Percentiles rank a stretch among this genome's conserved stretches.
These are phyloP conservation scores for Garrulus glandarius DNA, from an alignment of 2,797 vertebrate genomes.

Conservation along the genomic window DNA sequence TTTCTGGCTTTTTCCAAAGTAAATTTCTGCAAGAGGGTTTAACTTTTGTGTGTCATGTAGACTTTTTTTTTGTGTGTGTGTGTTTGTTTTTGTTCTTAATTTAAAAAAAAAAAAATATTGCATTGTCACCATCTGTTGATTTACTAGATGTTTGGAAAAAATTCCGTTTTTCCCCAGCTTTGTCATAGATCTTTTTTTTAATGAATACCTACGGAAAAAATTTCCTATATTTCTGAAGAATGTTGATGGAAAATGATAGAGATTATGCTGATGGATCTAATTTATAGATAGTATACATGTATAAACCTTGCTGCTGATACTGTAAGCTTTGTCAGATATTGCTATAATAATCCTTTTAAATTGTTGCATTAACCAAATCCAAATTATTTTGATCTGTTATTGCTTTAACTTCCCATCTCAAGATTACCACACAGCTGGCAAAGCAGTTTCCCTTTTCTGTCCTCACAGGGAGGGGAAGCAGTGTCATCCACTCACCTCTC, in stretches of 20 bases:
- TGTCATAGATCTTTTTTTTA: background rate
- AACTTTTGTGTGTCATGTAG: background rate
- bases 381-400: background rate
- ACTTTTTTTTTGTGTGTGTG: background rate
- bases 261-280: background rate
- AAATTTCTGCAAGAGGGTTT: background rate
- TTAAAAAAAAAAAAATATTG: background rate
- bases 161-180: background rate
- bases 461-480: background rate
- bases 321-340: background rate
- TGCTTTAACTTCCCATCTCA: background rate
- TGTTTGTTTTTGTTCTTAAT: background rate
- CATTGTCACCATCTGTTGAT: background rate
- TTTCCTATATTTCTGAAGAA: background rate
- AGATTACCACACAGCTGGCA: background rate
- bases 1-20: background rate
- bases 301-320: background rate
- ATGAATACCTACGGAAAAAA: background rate
- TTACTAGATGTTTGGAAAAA: background rate
- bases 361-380: background rate
- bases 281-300: background rate
- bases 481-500: background rate
- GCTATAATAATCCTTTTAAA: background rate
- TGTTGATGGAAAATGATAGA: constrained; percentile 13
- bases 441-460: background rate